Evolutionary conservation across 2,797 vertebrate species (phyloP).

Genomic region (Naso thynnoides): DNA sequence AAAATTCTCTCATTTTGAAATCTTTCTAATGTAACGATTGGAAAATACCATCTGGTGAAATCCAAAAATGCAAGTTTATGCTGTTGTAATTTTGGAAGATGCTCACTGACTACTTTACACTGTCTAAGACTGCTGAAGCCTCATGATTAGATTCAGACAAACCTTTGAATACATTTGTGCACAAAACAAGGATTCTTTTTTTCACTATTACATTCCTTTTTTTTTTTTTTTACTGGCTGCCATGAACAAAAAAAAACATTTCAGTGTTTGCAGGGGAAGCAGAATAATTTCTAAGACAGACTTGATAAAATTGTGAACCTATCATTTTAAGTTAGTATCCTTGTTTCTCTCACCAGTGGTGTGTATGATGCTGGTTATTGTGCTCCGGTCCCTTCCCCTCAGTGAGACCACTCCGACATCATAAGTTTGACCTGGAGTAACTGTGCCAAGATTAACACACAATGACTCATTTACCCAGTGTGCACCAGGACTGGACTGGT

Average conservation of each 20-base stretch:
- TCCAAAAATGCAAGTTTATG: background rate
- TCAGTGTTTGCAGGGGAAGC: background rate
- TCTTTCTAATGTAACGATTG: no score
- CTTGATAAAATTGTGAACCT: background rate
- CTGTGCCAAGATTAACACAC: constrained; percentile 79
- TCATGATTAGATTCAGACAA: background rate
- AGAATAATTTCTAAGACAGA: background rate
- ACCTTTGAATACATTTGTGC: background rate
- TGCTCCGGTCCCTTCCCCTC: constrained; percentile 84
- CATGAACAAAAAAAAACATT: background rate
- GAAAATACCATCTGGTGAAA: background rate
- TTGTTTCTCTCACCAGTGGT: constrained; percentile 85
- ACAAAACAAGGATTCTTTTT: no score
- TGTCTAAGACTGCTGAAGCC: constrained; percentile 1
- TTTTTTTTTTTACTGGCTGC: background rate
- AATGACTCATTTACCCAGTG: constrained; percentile 77
- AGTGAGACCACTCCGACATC: constrained; percentile 84
- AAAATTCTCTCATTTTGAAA: background rate
- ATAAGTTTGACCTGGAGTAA: constrained; percentile 87
- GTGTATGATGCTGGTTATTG: constrained; percentile 77
- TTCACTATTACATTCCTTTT: no score
- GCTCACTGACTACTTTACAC: background rate
- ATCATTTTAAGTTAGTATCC: background rate
- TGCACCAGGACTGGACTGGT: constrained; percentile 52
- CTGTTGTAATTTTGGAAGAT: background rate